Base-by-base conservation (phyloP, 2,888 invertebrate species). In the Lithophane leautieri region DNA sequence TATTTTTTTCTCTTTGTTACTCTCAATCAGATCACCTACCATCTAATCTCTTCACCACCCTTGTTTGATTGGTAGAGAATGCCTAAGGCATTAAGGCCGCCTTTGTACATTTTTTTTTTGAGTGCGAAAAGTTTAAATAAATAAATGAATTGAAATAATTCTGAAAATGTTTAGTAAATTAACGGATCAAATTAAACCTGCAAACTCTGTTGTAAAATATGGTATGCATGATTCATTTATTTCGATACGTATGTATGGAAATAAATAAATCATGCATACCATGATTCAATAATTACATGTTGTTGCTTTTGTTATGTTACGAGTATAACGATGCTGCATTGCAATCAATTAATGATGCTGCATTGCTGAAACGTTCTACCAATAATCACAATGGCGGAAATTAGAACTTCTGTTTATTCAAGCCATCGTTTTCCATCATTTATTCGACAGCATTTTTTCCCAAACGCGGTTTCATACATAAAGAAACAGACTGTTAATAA, bases 401-500 rank as follows among this genome's bases (percentile, higher is more conserved):
- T 28, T 16, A 22, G 1, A 34, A n/a, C 11, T n/a, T 11, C 16
- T 67, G 22, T 16, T 16, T 58, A 34, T 16, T n/a, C n/a, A 34
- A 54, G 9, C 14, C 6, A 22, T 34, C 19, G 19, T 60, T 22
- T 22, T 25, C 19, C 19, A 28, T 4, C 4, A 16, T 54, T 0
- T 7, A 40, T 25, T 12, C 4, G 1, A 16, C 34, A 4, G 19
- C 0, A 44, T 6, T 34, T 40, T 40, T 42, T 22, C 22, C 14
- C 6, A 25, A 52, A 42, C 0, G 14, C 54, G 12, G 4, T 61
- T 34, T 75, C 12, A 44, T 42, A 42, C 42, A 52, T 56, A 34
- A 56, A 73, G 8, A 61, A 61, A 28, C 14, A 61, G 54, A 60
- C 22, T 47, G 25, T 25, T 28, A 69, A 54, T 52, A 44, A 40